Evolutionary conservation across 2,113 vertebrate species (phyloP).

Genomic region (Sterna hirundo): DNA sequence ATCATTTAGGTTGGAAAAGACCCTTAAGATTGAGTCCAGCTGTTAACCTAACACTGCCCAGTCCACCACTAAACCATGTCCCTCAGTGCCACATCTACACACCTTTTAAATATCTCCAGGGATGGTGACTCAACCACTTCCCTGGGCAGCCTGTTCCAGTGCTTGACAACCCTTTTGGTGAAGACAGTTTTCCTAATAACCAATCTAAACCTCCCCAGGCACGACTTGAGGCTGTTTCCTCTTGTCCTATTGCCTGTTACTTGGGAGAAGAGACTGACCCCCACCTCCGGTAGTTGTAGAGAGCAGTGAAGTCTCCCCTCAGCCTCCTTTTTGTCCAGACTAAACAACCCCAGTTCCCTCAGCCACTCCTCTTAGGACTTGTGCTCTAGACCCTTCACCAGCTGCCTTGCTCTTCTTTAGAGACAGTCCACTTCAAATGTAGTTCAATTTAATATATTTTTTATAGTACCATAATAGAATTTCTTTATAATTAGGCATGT

Average conservation of each 20-base stretch:
- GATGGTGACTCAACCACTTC: not conserved
- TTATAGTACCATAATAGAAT: not conserved
- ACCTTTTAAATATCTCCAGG: not conserved
- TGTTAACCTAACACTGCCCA: not conserved
- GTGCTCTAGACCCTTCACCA: not conserved
- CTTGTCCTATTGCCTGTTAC: not conserved
- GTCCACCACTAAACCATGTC: not conserved
- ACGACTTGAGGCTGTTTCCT: rapidly evolving
- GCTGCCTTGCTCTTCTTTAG: not conserved
- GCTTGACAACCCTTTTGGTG: not conserved
- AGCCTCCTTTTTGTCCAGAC: not conserved
- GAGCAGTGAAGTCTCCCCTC: not conserved
- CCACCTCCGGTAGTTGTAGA: not conserved
- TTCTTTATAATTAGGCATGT: not conserved
- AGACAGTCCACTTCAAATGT: not conserved
- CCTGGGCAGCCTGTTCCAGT: not conserved
- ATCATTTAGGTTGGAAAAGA: not conserved
- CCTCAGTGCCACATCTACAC: rapidly evolving
- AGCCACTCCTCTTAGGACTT: rapidly evolving
- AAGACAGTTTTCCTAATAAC: not conserved
- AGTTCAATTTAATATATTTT: not conserved
- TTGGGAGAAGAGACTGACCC: not conserved
- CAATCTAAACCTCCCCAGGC: not conserved
- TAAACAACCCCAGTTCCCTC: not conserved
- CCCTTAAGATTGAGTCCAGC: not conserved